Evolutionary conservation across 2,888 invertebrate species (phyloP), one percentile per base, ranked within the genome.

Genomic region (Cyrtodaria siliqua): DNA sequence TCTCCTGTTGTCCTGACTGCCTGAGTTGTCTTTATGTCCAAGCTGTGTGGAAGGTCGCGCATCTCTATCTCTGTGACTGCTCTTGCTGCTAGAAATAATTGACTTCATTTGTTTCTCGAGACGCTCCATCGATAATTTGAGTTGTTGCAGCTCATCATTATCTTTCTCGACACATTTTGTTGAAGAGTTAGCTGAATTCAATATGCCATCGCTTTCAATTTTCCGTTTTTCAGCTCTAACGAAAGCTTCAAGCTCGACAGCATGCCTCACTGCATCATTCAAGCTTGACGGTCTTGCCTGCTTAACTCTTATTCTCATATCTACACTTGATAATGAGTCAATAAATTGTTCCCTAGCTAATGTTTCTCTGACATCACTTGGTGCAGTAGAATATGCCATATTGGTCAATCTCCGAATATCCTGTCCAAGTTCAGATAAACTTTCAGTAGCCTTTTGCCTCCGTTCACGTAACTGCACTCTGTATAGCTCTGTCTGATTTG

Each of bases 401-500:
- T 64, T 55, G 24, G 64, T 55, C 6, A 64, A 26, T 18, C 53
- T 8, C 16, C 55, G 53, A 1, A 64, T 42, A 20, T 64, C 64
- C 23, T 64, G 64, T 8, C 27, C 50, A 26, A 62, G 23, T 50
- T 63, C 53, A 23, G 63, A 33, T 18, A 53, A 9, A n/a, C 18
- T 53, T 23, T 63, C 63, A 20, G 50, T 23, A 2, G 63, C 53
- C 40, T 42, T 63, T 23, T 63, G 53, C 29, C 40, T 20, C 12
- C 61, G 6, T 4, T 61, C 61, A 40, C 61, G 24, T 14, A 61
- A 20, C 49, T 61, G 61, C 2, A 23, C 23, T 26, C 29, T 12
- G 49, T 47, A 61, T n/a, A 59, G 24, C 18, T 59, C 59, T 18
- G 63, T 63, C 27, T 63, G 63, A 23, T 63, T 63, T 14, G 63